Conservation (phyloP, 2,113 vertebrate species). For the Trematocara macrostoma region DNA sequence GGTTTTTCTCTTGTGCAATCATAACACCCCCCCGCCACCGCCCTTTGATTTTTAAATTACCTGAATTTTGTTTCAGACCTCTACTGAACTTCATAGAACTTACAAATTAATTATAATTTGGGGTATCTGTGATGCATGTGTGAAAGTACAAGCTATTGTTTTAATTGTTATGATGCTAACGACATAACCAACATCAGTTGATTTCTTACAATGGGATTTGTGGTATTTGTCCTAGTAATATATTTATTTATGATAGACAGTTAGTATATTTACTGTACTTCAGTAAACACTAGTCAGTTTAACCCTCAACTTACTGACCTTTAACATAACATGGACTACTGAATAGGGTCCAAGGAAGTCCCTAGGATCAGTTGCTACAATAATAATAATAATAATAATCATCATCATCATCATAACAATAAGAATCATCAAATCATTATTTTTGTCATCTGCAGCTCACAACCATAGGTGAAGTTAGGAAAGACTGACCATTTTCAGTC, state of each 20-base stretch:
- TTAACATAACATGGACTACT: background rate
- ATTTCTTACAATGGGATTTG: background rate
- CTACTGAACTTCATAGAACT: background rate
- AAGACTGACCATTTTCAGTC: background rate
- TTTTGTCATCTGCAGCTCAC: background rate
- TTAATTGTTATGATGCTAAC: background rate
- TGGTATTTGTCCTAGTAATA: background rate
- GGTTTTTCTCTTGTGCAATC: background rate
- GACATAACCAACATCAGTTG: background rate
- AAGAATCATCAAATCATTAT: background rate
- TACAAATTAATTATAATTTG: background rate
- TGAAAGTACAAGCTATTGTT: background rate
- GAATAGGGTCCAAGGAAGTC: background rate
- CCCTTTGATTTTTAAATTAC: background rate
- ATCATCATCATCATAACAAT: background rate
- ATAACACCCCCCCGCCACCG: background rate
- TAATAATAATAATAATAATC: rapidly evolving
- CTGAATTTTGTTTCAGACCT: background rate
- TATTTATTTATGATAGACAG: background rate
- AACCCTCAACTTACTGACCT: background rate
- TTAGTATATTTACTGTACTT: background rate
- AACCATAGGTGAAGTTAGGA: background rate
- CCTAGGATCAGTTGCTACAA: background rate
- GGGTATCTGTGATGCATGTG: background rate
- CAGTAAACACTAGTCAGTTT: background rate